phyloP scores from a whole-genome alignment of 2,113 vertebrate genomes.

The Macrotis lagotis region DNA sequence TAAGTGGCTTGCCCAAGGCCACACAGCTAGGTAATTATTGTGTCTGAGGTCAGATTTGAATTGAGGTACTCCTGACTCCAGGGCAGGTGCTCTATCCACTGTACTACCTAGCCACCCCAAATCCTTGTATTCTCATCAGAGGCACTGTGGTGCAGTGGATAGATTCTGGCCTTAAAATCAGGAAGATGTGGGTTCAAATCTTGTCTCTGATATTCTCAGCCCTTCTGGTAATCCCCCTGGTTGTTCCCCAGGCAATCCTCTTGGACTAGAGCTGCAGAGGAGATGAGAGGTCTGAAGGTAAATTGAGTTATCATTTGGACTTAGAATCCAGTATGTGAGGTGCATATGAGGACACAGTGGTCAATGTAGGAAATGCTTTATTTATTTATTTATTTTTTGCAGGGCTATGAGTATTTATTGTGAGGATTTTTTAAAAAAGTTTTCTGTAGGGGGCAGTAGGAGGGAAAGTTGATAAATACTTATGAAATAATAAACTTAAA shows the following conservation, averaged over 20 bases:
- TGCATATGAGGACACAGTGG: not conserved
- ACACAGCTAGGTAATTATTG: too few species aligned
- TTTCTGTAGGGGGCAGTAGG: not conserved
- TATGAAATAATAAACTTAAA: not conserved
- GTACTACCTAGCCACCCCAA: too few species aligned
- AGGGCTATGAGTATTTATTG: not conserved
- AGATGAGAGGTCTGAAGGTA: not conserved
- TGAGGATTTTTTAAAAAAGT: not conserved
- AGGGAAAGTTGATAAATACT: not conserved
- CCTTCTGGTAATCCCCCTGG: not conserved
- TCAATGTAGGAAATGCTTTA: not conserved
- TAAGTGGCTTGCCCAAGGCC: too few species aligned
- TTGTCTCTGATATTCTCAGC: not conserved
- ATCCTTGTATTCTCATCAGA: not conserved
- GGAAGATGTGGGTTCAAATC: not conserved
- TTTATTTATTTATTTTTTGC: not conserved
- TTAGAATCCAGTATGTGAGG: not conserved
- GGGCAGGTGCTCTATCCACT: too few species aligned
- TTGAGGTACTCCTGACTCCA: too few species aligned
- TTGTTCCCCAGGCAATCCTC: not conserved
- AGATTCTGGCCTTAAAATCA: not conserved
- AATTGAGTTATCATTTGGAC: not conserved
- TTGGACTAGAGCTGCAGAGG: not conserved
- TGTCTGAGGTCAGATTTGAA: too few species aligned
- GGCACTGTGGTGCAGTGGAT: not conserved